Conservation (phyloP, 2,797 vertebrate genomes). For the Enteromius treurensis region DNA sequence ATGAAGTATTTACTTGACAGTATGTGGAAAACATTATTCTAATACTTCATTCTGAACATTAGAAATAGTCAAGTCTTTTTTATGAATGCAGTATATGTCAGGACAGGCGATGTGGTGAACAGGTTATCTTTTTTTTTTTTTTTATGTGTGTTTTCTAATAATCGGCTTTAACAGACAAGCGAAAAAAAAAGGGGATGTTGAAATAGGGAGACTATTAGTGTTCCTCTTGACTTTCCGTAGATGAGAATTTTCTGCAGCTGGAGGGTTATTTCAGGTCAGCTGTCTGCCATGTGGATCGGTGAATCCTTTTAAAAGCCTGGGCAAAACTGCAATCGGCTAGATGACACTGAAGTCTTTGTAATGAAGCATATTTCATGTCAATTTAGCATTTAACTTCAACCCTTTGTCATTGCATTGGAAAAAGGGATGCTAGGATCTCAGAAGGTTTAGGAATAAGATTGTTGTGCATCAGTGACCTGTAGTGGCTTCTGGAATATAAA, state of each 20-base stretch:
- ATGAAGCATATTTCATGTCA: not conserved
- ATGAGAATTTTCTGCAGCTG: constrained; percentile 20
- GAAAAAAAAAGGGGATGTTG: not conserved
- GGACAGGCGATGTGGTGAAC: not conserved
- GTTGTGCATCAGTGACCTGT: not conserved
- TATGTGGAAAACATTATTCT: not conserved
- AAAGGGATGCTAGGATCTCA: not conserved
- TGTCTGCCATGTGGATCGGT: constrained; percentile 24
- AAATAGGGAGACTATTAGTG: constrained; percentile 2
- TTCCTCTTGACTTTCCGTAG: constrained; percentile 7
- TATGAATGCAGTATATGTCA: not conserved
- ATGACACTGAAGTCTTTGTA: not conserved
- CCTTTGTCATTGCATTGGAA: not conserved
- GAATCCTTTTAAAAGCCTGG: constrained; percentile 23
- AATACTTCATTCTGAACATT: not conserved
- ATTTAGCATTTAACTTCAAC: not conserved
- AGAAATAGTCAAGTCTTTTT: not conserved
- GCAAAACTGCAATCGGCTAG: not conserved
- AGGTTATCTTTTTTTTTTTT: not conserved
- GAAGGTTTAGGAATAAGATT: not conserved
- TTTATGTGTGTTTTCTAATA: not conserved
- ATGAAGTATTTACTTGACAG: not conserved
- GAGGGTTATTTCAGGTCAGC: constrained; percentile 34
- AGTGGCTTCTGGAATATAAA: not conserved
- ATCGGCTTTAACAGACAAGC: not conserved